Evolutionary conservation across 2,888 invertebrate species (phyloP).

Genomic region (Aspidiotus destructor): DNA sequence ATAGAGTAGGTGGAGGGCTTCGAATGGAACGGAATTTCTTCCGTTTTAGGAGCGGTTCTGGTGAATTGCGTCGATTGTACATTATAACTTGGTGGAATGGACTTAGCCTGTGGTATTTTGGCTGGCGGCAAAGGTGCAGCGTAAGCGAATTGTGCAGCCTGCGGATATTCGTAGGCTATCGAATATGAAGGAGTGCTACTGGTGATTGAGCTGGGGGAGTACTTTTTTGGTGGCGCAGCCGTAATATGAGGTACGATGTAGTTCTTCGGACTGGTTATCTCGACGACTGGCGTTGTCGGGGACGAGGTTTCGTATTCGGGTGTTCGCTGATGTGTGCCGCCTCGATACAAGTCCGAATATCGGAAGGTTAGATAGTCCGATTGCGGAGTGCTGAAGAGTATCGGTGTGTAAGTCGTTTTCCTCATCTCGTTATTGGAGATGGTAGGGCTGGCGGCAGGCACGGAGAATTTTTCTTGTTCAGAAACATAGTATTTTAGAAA

Average conservation of each 20-base stretch:
- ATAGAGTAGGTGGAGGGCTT: neutral
- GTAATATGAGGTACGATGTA: constrained; percentile 19
- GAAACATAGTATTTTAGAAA: too few species aligned
- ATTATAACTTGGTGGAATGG: neutral
- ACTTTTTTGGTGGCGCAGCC: neutral
- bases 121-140: neutral
- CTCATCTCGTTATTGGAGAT: constrained; percentile 5
- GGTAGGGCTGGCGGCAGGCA: constrained; percentile 5
- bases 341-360: constrained; percentile 17
- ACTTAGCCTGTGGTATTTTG: neutral
- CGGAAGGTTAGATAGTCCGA: constrained; percentile 25
- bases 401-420: constrained; percentile 5
- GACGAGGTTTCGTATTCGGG: constrained; percentile 14
- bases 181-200: constrained; percentile 15
- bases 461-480: neutral
- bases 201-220: neutral
- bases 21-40: constrained; percentile 34
- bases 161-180: constrained; percentile 15
- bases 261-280: constrained; percentile 23
- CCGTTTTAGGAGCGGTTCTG: constrained; percentile 36
- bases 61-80: constrained; percentile 26
- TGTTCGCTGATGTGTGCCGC: neutral
- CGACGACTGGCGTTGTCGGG: constrained; percentile 6
- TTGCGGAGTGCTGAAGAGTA: constrained; percentile 18
- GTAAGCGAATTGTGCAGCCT: constrained; percentile 16